These are phyloP conservation scores for Silurus meridionalis DNA, from an alignment of 2,113 vertebrate species.

Conservation along the genomic window DNA sequence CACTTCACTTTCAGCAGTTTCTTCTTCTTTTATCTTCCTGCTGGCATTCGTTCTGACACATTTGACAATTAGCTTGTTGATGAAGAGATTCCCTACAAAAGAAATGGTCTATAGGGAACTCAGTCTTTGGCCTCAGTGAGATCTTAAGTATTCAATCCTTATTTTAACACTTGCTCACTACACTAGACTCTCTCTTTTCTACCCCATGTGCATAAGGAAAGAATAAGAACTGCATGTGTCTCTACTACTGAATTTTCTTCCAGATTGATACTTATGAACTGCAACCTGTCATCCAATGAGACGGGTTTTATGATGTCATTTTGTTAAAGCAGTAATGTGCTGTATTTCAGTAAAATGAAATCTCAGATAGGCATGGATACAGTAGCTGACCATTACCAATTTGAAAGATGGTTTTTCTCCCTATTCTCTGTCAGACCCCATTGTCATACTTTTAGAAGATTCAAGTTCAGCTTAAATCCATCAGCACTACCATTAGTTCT, in stretches of 20 bases:
- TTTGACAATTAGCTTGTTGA: constrained; percentile 51
- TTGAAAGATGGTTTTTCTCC: neutral
- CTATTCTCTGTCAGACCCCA: neutral
- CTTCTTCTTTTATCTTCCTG: constrained; percentile 16
- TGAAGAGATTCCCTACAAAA: constrained; percentile 36
- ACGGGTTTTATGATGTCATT: neutral
- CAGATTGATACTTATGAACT: neutral
- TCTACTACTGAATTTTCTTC: neutral
- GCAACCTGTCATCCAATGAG: neutral
- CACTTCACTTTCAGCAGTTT: neutral
- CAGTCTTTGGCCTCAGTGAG: neutral
- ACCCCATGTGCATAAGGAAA: neutral
- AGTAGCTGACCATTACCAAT: neutral
- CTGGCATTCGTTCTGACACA: constrained; percentile 31
- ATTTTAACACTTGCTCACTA: neutral
- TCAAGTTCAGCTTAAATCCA: constrained; percentile 18
- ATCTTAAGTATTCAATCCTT: neutral
- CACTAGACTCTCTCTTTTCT: constrained; percentile 2
- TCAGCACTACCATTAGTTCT: neutral
- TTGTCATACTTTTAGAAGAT: constrained; percentile 3
- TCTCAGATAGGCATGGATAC: neutral
- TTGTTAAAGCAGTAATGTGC: neutral
- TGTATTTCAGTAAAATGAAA: neutral
- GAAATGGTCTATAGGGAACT: constrained; percentile 35
- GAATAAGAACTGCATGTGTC: neutral